These are phyloP conservation scores for Lamproptera curius DNA, from an alignment of 2,888 invertebrate genomes.

Conservation along the genomic window DNA sequence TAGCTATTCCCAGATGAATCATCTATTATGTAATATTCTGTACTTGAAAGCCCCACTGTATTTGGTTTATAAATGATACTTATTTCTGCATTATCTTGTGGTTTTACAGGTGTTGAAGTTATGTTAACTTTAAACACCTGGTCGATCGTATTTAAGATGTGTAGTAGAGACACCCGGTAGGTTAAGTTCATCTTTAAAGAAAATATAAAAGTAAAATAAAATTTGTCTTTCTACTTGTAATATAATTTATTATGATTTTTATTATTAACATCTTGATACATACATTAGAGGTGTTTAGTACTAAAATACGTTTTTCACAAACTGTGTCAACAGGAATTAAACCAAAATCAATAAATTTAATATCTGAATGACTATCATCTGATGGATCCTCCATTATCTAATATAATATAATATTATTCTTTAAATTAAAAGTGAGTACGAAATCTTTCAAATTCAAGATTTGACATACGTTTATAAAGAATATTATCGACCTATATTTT, in stretches of 20 bases:
- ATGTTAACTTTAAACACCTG: constrained; percentile 55
- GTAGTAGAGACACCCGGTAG: constrained; percentile 54
- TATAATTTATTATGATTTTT: too few species aligned
- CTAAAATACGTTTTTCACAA: constrained; percentile 42
- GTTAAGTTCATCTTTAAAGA: constrained; percentile 47
- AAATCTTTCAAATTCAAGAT: too few species aligned
- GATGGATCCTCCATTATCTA: constrained; percentile 38
- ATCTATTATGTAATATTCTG: constrained; percentile 62
- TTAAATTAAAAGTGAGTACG: too few species aligned
- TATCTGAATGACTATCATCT: constrained; percentile 41
- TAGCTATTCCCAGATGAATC: constrained; percentile 52
- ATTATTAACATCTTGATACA: constrained; percentile 24
- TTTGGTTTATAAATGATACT: constrained; percentile 52
- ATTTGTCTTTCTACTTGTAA: too few species aligned
- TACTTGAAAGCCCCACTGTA: constrained; percentile 55
- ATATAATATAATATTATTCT: constrained; percentile 12
- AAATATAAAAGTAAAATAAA: not conserved
- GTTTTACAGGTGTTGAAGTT: constrained; percentile 43
- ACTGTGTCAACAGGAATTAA: constrained; percentile 51
- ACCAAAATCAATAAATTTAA: constrained; percentile 57
- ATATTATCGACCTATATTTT: too few species aligned
- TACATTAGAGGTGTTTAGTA: constrained; percentile 52
- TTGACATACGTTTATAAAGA: too few species aligned
- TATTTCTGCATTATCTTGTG: constrained; percentile 44
- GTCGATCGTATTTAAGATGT: constrained; percentile 58